Percentiles rank a stretch among this genome's conserved stretches.
phyloP scores from a whole-genome alignment of 2,888 invertebrate genomes.

The Uloborus plumipes region DNA sequence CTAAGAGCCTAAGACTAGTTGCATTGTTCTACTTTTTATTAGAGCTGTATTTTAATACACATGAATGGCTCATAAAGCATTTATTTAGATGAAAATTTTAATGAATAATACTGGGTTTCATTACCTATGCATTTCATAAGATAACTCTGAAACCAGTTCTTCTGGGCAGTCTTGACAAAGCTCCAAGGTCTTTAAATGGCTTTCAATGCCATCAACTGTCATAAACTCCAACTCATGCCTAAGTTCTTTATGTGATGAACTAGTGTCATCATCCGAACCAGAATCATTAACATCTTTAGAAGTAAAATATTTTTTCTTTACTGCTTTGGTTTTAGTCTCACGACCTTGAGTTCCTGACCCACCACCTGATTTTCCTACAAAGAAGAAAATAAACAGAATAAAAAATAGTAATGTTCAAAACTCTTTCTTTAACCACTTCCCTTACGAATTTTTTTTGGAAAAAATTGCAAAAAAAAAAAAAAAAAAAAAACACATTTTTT shows the following conservation, averaged over 20 bases:
- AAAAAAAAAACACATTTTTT: too few species aligned
- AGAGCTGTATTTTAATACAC: neutral
- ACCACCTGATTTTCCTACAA: conserved; percentile 87
- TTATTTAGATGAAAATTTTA: too few species aligned
- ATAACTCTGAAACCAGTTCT: conserved; percentile 80
- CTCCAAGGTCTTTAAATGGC: conserved; percentile 74
- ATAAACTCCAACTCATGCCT: conserved; percentile 78
- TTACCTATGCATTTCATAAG: conserved; percentile 80
- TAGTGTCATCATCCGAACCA: conserved; percentile 79
- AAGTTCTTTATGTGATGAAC: neutral
- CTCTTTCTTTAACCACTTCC: too few species aligned
- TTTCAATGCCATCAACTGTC: conserved; percentile 78
- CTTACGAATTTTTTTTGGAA: too few species aligned
- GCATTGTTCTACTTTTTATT: too few species aligned
- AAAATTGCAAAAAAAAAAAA: too few species aligned
- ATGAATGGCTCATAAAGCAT: too few species aligned
- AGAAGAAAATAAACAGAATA: neutral
- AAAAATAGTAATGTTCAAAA: neutral
- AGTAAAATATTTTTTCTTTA: conserved; percentile 79
- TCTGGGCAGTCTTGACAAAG: conserved; percentile 77
- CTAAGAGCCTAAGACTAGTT: too few species aligned
- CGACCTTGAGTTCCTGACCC: conserved; percentile 87
- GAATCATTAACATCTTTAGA: conserved; percentile 75
- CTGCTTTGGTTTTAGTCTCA: conserved; percentile 94
- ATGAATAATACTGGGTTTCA: conserved; percentile 15